Base-by-base conservation (phyloP, 2,797 vertebrate genomes). In the Parambassis ranga region DNA sequence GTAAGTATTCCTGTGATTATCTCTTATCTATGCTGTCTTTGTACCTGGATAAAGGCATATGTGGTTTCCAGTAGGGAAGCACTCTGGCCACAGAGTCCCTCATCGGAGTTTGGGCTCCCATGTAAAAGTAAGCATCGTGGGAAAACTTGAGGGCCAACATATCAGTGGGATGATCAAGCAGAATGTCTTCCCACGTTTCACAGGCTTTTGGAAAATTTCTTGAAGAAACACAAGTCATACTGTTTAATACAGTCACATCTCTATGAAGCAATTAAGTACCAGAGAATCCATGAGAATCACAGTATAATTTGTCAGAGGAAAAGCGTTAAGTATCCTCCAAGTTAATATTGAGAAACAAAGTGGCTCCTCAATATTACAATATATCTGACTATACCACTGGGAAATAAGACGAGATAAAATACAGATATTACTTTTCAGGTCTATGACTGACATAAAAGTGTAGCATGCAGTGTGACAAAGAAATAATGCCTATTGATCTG, bases 61-160 rank as follows among this genome's bases (percentile, higher is more conserved):
- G 89, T 1, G 89, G 90, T 7, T 94, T 96, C 96, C 97, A 99
- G 79, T 95, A 82, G 15, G 95, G 95, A 84, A 96, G 92, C 43
- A 98, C 88, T 0, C 94, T 83, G 19, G 94, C 94, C 51, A 97
- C 91, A 0, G 95, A 98, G 75, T 98, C 95, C 41, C 96, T 92
- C 93, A 97, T 94, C 68, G 86, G 91, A 3, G 23, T 61, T 15
- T 94, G 93, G 32, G 90, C 75, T 27, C 97, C 98, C 65, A 93
- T 71, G 86, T 95, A 98, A 84, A 98, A 99, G 42, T 94, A 97
- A 31, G 90, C 47, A 15, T 98, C 95, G 0, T 99, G 96, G 53
- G 94, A 84, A 49, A 99, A 95, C 75, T 92, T 98, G 36, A 99
- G 87, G 9, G 98, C 98, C 71, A 98, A 56, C 82, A 98, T 37